Percentiles rank a stretch among this genome's conserved stretches.
These are phyloP conservation scores for Myotis lucifugus DNA, from an alignment of 2,113 vertebrate genomes.

Conservation along the genomic window DNA sequence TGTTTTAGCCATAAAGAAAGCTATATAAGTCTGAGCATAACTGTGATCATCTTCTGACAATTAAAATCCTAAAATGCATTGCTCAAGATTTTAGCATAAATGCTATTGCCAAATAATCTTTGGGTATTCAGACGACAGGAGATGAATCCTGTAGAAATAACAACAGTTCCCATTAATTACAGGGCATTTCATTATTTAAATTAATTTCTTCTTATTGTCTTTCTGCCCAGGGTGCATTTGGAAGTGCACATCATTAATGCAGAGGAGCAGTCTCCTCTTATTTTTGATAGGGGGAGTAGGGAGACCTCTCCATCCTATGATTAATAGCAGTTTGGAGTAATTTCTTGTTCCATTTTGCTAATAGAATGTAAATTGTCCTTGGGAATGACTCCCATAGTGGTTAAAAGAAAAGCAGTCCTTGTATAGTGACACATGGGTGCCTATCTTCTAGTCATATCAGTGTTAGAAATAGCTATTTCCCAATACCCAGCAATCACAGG, in stretches of 20 bases:
- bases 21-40: neutral
- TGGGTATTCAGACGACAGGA: neutral
- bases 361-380: conserved; percentile 69
- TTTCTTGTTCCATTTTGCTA: conserved; percentile 56
- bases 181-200: conserved; percentile 47
- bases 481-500: neutral
- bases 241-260: conserved; percentile 20
- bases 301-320: conserved; percentile 34
- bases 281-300: neutral
- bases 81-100: conserved; percentile 17
- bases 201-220: conserved; percentile 55
- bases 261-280: neutral
- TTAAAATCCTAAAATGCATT: conserved; percentile 49
- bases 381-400: conserved; percentile 24
- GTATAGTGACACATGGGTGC: conserved; percentile 15
- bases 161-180: conserved; percentile 49
- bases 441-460: neutral
- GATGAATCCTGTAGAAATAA: conserved; percentile 39
- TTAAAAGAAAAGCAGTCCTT: neutral
- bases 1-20: neutral
- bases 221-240: neutral
- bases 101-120: conserved; percentile 35
- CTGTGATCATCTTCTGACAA: conserved; percentile 20
- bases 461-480: neutral
- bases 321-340: conserved; percentile 68